A percentile compares a stretch with the other conserved stretches of the same genome.
These are phyloP conservation scores for Cephus runcator DNA, from an alignment of 2,888 invertebrate genomes.

Conservation along the genomic window DNA sequence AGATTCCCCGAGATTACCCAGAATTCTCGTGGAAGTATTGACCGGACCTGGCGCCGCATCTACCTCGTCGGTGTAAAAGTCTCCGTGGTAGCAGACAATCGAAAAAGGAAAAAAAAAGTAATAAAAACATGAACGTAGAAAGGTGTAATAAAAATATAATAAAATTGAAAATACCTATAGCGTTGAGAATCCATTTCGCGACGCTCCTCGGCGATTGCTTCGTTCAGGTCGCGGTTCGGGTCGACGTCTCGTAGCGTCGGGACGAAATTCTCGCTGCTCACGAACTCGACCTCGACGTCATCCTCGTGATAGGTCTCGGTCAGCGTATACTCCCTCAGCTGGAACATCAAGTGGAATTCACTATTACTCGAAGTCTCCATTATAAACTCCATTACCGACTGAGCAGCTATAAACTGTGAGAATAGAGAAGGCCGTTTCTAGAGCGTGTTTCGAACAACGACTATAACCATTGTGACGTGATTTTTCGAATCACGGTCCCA, in stretches of 20 bases:
- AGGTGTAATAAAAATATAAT: background rate
- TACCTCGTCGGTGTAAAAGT: no score
- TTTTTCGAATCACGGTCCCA: no score
- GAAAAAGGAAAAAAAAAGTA: conserved; percentile 6
- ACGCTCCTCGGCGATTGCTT: conserved; percentile 83
- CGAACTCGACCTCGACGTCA: conserved; percentile 68
- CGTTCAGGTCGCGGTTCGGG: conserved; percentile 78
- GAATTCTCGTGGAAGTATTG: conserved; percentile 20
- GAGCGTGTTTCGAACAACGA: no score
- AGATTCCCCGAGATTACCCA: conserved; percentile 38
- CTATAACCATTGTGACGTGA: no score
- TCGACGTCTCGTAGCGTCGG: conserved; percentile 70
- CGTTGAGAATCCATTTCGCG: conserved; percentile 70
- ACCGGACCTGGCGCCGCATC: no score
- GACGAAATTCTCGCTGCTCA: conserved; percentile 57
- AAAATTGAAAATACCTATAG: conserved; percentile 55
- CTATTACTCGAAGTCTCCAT: no score
- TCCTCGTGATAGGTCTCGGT: conserved; percentile 90
- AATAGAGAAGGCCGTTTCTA: no score
- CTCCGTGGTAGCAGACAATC: no score
- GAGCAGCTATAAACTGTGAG: no score
- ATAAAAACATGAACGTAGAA: conserved; percentile 9
- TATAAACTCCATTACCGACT: no score
- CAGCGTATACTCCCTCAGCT: conserved; percentile 89
- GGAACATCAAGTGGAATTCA: conserved; percentile 36